Percentiles rank a stretch among this genome's conserved stretches.
Evolutionary conservation across 2,888 invertebrate genomes (phyloP).

Genomic region (Scaeva pyrastri): DNA sequence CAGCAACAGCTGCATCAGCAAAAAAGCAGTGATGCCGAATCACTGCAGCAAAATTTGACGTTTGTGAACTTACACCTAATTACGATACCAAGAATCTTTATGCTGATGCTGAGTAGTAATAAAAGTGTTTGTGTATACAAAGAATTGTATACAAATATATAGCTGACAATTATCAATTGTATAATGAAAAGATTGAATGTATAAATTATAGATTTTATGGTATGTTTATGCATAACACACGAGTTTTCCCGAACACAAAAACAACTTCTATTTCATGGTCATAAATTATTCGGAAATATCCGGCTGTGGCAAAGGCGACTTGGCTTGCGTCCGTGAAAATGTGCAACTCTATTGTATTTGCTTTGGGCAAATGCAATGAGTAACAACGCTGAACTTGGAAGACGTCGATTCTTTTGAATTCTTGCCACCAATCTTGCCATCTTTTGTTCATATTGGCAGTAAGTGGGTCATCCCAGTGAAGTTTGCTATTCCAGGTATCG

Average conservation of each 20-base stretch:
- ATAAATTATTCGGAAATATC: constrained; percentile 2
- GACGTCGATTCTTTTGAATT: background rate
- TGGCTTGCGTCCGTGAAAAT: constrained; percentile 20
- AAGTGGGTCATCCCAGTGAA: constrained; percentile 29
- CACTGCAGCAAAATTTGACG: too few species aligned
- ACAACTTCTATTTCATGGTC: constrained; percentile 19
- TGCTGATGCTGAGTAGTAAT: too few species aligned
- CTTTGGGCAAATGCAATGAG: constrained; percentile 1
- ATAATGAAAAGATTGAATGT: too few species aligned
- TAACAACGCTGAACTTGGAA: constrained; percentile 19
- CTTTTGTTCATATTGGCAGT: background rate
- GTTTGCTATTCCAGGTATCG: constrained; percentile 22
- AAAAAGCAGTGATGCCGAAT: too few species aligned
- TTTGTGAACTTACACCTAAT: too few species aligned
- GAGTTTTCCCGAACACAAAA: constrained; percentile 45
- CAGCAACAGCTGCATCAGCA: too few species aligned
- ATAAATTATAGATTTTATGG: too few species aligned
- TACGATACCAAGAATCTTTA: too few species aligned
- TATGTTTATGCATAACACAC: too few species aligned
- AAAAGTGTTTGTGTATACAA: too few species aligned
- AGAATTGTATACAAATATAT: too few species aligned
- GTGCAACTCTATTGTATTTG: constrained; percentile 1
- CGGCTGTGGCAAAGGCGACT: constrained; percentile 12
- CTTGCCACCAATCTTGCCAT: constrained; percentile 11
- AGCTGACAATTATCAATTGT: too few species aligned